A percentile compares a stretch with the other conserved stretches of the same genome.
These are phyloP conservation scores for Stenoptilia bipunctidactyla DNA, from an alignment of 2,888 invertebrate species.

Conservation along the genomic window DNA sequence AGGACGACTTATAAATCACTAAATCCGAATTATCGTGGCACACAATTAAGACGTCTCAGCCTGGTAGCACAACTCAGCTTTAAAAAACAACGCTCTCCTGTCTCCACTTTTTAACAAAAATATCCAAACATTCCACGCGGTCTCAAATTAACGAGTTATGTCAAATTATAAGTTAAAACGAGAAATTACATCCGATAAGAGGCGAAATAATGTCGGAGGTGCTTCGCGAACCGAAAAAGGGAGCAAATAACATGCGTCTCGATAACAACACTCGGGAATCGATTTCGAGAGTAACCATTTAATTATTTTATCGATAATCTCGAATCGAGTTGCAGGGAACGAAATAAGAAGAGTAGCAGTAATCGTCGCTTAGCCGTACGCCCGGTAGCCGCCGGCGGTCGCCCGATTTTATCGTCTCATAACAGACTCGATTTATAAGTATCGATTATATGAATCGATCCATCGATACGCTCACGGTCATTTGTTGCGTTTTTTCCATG, in stretches of 20 bases:
- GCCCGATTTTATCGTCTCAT: constrained; percentile 67
- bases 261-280: constrained; percentile 70
- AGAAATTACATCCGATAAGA: constrained; percentile 1
- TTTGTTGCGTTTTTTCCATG: constrained; percentile 49
- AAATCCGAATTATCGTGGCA: constrained; percentile 41
- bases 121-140: constrained; percentile 4
- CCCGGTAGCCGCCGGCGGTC: constrained; percentile 65
- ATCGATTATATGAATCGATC: constrained; percentile 68
- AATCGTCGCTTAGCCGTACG: constrained; percentile 67
- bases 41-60: constrained; percentile 58
- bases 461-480: constrained; percentile 57
- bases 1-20: constrained; percentile 59
- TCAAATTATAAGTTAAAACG: neutral
- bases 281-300: constrained; percentile 71
- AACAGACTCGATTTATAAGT: constrained; percentile 69
- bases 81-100: no score
- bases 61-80: constrained; percentile 10
- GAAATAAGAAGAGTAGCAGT: constrained; percentile 59
- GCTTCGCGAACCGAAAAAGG: constrained; percentile 37
- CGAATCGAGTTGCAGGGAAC: constrained; percentile 48
- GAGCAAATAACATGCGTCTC: constrained; percentile 53
- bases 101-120: constrained; percentile 8
- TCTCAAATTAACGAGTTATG: constrained; percentile 6
- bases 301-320: constrained; percentile 73
- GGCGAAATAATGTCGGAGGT: neutral